These are phyloP conservation scores for Scaptomyza cyrtandrae DNA, from an alignment of 2,888 invertebrate genomes.

Conservation along the genomic window DNA sequence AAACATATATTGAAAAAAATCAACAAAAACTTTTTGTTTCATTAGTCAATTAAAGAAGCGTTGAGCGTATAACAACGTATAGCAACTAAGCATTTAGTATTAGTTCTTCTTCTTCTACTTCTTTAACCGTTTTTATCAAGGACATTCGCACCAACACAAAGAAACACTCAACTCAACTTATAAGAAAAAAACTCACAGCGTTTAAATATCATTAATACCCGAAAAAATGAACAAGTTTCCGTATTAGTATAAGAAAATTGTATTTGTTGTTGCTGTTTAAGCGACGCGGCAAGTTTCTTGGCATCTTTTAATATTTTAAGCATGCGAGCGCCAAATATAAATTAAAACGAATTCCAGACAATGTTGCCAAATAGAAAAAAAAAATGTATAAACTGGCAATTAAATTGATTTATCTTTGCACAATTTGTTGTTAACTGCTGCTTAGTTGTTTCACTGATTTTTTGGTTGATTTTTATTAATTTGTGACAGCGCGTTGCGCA, in stretches of 20 bases:
- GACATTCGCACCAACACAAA: conserved; percentile 5
- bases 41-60: too few species aligned
- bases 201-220: too few species aligned
- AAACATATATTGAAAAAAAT: too few species aligned
- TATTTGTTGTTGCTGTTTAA: conserved; percentile 8
- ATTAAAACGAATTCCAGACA: neutral
- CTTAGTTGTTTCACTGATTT: neutral
- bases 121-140: neutral
- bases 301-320: neutral
- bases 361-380: neutral
- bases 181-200: too few species aligned
- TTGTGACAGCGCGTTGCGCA: conserved; percentile 51
- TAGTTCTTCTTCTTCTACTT: too few species aligned
- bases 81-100: too few species aligned
- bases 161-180: neutral
- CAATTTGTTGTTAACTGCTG: neutral
- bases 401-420: conserved; percentile 24
- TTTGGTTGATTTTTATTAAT: conserved; percentile 38
- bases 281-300: neutral
- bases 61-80: too few species aligned
- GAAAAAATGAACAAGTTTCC: neutral
- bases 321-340: conserved; percentile 20
- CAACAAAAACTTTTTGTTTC: too few species aligned
- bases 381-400: neutral
- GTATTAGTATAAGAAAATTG: too few species aligned